phyloP scores from a whole-genome alignment of 2,113 vertebrate species.

The Reinhardtius hippoglossoides region DNA sequence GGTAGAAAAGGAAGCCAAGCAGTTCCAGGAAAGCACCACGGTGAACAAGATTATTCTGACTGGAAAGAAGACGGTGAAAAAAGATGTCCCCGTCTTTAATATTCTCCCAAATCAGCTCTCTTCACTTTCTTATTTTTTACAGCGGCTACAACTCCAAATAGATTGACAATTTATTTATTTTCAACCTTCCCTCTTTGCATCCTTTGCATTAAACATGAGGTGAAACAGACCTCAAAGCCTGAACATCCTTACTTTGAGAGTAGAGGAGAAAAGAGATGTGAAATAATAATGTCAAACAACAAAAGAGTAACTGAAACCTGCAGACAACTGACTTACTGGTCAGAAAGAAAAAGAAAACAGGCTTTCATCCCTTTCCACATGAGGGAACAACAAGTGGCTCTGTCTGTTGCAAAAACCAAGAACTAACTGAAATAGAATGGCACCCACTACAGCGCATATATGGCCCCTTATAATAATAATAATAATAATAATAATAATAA shows the following conservation, averaged over 20 bases:
- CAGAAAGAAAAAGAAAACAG: neutral
- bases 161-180: conserved; percentile 1
- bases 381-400: too few species aligned
- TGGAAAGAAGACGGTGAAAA: conserved; percentile 17
- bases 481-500: too few species aligned
- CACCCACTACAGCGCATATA: too few species aligned
- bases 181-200: neutral
- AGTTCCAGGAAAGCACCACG: conserved; percentile 1
- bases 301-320: conserved; percentile 13
- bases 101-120: conserved; percentile 1
- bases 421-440: neutral
- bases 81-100: neutral
- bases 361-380: too few species aligned
- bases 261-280: neutral
- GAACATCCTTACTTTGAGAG: conserved; percentile 8
- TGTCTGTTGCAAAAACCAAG: neutral
- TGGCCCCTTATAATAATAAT: too few species aligned
- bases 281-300: conserved; percentile 42
- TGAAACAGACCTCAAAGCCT: conserved; percentile 28
- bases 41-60: conserved; percentile 24
- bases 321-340: neutral
- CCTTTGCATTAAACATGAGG: conserved; percentile 12
- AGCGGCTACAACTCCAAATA: conserved; percentile 20
- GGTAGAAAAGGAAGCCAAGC: conserved; percentile 14
- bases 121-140: conserved; percentile 1